Percentiles rank a stretch among this genome's conserved stretches.
Evolutionary conservation across 2,888 invertebrate species (phyloP).

Genomic region (Catonia carolina): DNA sequence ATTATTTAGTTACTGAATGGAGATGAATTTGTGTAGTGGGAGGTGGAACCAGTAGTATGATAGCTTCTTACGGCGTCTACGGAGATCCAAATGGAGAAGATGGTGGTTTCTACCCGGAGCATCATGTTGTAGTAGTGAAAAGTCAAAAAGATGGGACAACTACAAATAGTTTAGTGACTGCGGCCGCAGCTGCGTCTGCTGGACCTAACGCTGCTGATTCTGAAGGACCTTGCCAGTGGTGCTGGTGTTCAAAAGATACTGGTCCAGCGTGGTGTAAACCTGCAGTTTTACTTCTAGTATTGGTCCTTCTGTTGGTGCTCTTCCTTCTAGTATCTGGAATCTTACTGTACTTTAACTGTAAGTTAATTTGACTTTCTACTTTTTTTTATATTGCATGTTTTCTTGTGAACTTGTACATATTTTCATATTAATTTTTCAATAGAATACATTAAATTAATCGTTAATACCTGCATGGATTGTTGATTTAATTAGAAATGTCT

Average conservation of each 20-base stretch:
- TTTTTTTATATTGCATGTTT: neutral
- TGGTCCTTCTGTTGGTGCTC: slow-evolving; percentile 51
- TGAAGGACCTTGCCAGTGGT: slow-evolving; percentile 37
- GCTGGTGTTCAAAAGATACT: slow-evolving; percentile 22
- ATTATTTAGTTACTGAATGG: too few relatives aligned
- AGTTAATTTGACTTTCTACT: slow-evolving; percentile 43
- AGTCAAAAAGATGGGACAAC: slow-evolving; percentile 26
- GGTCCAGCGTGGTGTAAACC: slow-evolving; percentile 50
- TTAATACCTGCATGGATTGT: too few relatives aligned
- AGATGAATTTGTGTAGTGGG: too few relatives aligned
- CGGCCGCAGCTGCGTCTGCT: slow-evolving; percentile 36
- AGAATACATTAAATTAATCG: too few relatives aligned
- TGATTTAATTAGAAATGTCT: too few relatives aligned
- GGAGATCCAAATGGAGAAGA: slow-evolving; percentile 46
- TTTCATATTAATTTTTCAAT: too few relatives aligned
- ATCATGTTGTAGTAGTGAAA: slow-evolving; percentile 26
- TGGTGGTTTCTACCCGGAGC: slow-evolving; percentile 42
- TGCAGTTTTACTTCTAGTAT: slow-evolving; percentile 49
- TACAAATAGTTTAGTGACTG: slow-evolving; percentile 36
- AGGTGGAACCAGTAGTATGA: slow-evolving; percentile 40
- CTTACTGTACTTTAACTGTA: slow-evolving; percentile 55
- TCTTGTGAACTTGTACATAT: too few relatives aligned
- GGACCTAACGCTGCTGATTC: slow-evolving; percentile 32
- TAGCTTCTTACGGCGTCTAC: slow-evolving; percentile 50
- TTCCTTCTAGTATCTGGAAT: slow-evolving; percentile 54